Percentiles rank a stretch among this genome's conserved stretches.
Conservation (phyloP, 2,888 invertebrate genomes). For the Cerastis rubricosa region DNA sequence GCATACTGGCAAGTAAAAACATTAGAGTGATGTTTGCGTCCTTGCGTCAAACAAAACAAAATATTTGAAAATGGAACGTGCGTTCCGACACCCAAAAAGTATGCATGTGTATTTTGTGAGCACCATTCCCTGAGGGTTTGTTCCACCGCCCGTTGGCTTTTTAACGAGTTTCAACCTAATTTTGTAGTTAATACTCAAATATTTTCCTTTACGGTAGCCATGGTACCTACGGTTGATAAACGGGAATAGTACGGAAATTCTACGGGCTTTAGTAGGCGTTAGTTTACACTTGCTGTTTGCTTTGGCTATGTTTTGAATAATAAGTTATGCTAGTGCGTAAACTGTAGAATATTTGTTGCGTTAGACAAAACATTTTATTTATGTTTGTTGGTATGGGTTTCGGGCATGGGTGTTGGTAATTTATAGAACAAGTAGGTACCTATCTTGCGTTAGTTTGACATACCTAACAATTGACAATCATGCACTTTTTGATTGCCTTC, state of each 20-base stretch:
- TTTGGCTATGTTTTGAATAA: conserved; percentile 44
- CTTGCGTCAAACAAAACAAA: conserved; percentile 33
- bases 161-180: conserved; percentile 57
- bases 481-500: not conserved
- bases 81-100: conserved; percentile 51
- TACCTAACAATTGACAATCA: not conserved
- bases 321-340: conserved; percentile 33
- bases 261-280: conserved; percentile 29
- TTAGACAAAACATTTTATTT: conserved; percentile 26
- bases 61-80: conserved; percentile 48
- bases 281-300: conserved; percentile 42
- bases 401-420: not conserved
- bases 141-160: conserved; percentile 46
- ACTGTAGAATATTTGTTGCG: conserved; percentile 3
- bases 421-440: not conserved
- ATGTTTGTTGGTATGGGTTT: conserved; percentile 11
- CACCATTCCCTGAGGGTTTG: conserved; percentile 41
- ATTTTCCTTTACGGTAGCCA: conserved; percentile 40
- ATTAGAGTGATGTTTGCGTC: conserved; percentile 7
- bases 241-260: conserved; percentile 27
- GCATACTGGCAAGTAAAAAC: not conserved
- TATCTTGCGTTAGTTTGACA: not conserved
- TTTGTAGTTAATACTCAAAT: conserved; percentile 51
- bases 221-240: conserved; percentile 17
- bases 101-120: conserved; percentile 54